Conservation (phyloP, 2,888 invertebrate species). For the Drosophila merina region DNA sequence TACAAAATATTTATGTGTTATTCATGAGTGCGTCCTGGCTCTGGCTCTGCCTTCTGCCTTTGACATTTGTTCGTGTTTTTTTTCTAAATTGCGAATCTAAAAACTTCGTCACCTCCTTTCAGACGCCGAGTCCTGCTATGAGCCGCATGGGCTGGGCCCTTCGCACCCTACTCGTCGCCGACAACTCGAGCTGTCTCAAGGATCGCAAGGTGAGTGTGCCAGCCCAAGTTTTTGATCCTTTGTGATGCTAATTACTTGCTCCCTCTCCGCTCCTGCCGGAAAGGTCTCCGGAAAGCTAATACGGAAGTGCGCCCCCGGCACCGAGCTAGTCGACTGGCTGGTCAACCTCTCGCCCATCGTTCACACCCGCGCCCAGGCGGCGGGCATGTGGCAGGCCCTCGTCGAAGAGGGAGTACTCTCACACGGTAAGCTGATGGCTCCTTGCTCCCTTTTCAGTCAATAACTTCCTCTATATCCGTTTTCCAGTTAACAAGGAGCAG, state of each 20-base stretch:
- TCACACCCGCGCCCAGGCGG: conserved; percentile 88
- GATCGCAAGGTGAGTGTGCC: conserved; percentile 86
- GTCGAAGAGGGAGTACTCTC: conserved; percentile 91
- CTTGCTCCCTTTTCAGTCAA: conserved; percentile 36
- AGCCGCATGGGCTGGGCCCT: conserved; percentile 89
- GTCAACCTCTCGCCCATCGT: conserved; percentile 87
- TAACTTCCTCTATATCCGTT: background rate
- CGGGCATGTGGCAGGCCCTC: conserved; percentile 93
- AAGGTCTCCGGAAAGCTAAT: conserved; percentile 87
- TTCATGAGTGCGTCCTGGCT: conserved; percentile 12
- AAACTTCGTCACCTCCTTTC: conserved; percentile 28
- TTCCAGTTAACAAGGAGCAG: conserved; percentile 89
- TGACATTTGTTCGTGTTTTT: conserved; percentile 8
- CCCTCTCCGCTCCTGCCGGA: background rate
- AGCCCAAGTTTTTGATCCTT: conserved; percentile 5
- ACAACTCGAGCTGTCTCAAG: conserved; percentile 87
- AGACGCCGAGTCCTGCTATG: conserved; percentile 88
- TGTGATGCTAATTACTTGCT: conserved; percentile 28
- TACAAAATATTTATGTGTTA: conserved; percentile 31
- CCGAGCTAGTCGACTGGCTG: conserved; percentile 93
- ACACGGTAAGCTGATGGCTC: conserved; percentile 86
- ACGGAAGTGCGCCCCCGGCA: conserved; percentile 90
- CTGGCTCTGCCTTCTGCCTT: conserved; percentile 7
- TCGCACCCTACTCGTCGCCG: conserved; percentile 87
- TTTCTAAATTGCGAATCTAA: background rate